Evolutionary conservation across 2,888 invertebrate genomes (phyloP), one percentile per base, ranked within the genome.

Genomic region (Latrodectus hesperus): DNA sequence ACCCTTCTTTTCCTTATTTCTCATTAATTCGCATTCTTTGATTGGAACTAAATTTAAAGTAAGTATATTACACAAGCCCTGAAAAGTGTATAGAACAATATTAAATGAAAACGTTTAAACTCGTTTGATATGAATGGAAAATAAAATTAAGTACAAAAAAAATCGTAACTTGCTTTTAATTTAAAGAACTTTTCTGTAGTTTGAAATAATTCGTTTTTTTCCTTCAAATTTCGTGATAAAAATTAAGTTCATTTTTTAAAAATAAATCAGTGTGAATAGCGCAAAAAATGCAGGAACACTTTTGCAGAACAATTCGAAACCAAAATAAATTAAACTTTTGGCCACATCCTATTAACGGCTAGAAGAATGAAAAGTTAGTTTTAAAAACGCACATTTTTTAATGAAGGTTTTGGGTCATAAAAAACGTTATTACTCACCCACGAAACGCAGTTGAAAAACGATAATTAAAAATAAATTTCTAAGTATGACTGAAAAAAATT

Each of bases 391-490:
- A 86, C 76, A 72, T 86, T 86, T 86, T 86, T 86, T 86, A 86
- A 86, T 86, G 86, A 86, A 86, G 67, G 60, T 55, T 51, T 53
- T 76, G 64, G 49, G n/a, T 53, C 71, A 83, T 74, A 85, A 86
- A 86, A 86, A 76, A 81, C 81, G 38, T 72, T 71, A 86, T 80
- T 76, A 86, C 81, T 72, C 38, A 38, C 82, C 86, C 81, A 75
- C 79, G 75, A 80, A 81, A 77, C 81, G n/a, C 55, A 77, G 81
- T 72, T 81, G 81, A 86, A 86, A 86, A 86, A 86, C 86, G 86
- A 86, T 86, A 86, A 86, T 86, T 86, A 86, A 86, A 86, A 86
- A 86, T 86, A 86, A 86, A 86, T 86, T 86, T 86, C 38, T 49
- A 86, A 76, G 76, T 72, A 77, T 77, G 81, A 49, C 52, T 22